Conservation (phyloP, 2,888 invertebrate species). For the Lucinisca nassula region DNA sequence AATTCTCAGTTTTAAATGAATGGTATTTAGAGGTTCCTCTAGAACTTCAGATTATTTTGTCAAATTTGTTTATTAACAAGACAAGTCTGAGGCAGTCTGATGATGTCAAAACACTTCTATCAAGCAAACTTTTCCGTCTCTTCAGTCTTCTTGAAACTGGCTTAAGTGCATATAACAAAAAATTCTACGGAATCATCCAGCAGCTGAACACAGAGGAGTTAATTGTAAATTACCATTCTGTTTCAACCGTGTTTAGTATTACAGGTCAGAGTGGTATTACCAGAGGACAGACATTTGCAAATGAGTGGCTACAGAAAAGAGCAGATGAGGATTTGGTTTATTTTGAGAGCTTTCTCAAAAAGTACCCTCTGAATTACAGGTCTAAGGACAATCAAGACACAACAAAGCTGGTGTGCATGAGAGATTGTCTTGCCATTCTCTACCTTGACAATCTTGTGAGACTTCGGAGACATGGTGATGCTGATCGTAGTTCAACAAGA, state of each 20-base stretch:
- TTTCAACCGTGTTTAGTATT: too few species aligned
- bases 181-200: not conserved
- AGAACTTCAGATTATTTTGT: not conserved
- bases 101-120: not conserved
- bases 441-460: conserved; percentile 49
- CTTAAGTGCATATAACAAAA: not conserved
- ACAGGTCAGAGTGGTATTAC: too few species aligned
- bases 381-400: too few species aligned
- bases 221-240: too few species aligned
- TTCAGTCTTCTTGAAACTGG: not conserved
- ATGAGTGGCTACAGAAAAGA: too few species aligned
- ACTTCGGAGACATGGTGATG: conserved; percentile 22
- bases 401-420: too few species aligned
- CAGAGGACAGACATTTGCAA: too few species aligned
- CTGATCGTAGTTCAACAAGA: conserved; percentile 34
- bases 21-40: not conserved
- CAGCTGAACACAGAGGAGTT: not conserved
- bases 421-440: conserved; percentile 37
- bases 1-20: not conserved
- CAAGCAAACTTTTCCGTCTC: not conserved
- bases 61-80: not conserved
- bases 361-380: too few species aligned
- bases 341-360: too few species aligned
- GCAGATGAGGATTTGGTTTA: too few species aligned
- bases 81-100: not conserved